These are phyloP conservation scores for Cheirogaleus medius DNA, from an alignment of 2,113 vertebrate species.

Conservation along the genomic window DNA sequence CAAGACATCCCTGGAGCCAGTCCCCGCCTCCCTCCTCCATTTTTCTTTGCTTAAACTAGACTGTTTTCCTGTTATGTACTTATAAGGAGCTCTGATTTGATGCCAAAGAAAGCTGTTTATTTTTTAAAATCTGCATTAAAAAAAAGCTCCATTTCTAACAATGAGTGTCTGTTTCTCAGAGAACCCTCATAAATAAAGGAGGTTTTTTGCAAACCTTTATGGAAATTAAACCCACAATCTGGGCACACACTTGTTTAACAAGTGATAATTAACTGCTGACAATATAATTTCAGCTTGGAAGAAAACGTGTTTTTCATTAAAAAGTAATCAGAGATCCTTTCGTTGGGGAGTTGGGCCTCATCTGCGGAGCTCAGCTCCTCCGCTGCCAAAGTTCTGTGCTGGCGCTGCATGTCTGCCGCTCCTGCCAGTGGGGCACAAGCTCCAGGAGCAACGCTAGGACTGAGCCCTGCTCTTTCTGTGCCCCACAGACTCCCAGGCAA, in stretches of 20 bases:
- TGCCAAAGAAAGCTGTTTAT: slow-evolving; percentile 61
- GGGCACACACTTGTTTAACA: slow-evolving; percentile 75
- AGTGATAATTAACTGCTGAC: slow-evolving; percentile 86
- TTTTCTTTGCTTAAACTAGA: not conserved
- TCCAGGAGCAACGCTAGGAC: not conserved
- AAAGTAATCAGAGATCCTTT: slow-evolving; percentile 68
- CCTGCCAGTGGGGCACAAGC: not conserved
- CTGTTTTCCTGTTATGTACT: not conserved
- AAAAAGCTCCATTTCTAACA: slow-evolving; percentile 49
- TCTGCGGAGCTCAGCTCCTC: not conserved
- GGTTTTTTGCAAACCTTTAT: slow-evolving; percentile 51
- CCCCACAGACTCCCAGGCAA: not conserved
- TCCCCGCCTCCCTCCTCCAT: rapidly evolving
- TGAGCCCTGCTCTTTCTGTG: not conserved
- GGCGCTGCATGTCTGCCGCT: rapidly evolving
- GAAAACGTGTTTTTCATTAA: slow-evolving; percentile 77
- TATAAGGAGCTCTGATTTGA: not conserved
- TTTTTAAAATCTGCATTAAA: not conserved
- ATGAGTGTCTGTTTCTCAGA: slow-evolving; percentile 29
- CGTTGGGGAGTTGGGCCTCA: not conserved
- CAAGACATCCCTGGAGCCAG: not conserved
- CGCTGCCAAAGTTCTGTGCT: not conserved
- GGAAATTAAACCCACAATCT: slow-evolving; percentile 74
- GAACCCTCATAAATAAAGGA: slow-evolving; percentile 50
- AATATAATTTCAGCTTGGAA: slow-evolving; percentile 78